Percentiles rank a stretch among this genome's conserved stretches.
These are phyloP conservation scores for Percina caprodes DNA, from an alignment of 2,113 vertebrate genomes.

Conservation along the genomic window DNA sequence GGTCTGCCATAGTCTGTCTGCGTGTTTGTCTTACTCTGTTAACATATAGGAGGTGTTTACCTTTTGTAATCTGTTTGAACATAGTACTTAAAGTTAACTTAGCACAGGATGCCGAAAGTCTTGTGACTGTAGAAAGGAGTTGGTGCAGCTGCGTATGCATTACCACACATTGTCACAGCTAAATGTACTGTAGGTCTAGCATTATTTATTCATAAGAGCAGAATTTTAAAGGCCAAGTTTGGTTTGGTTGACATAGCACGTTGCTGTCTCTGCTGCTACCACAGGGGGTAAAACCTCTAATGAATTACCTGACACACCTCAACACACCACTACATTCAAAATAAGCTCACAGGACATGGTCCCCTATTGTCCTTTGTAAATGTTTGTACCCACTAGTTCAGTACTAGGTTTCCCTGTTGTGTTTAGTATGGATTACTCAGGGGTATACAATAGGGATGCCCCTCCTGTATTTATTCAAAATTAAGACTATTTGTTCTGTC, in stretches of 20 bases:
- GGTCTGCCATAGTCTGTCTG: neutral
- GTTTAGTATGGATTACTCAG: neutral
- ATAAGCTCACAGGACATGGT: conserved; percentile 9
- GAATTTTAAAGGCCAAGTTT: neutral
- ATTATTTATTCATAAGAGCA: neutral
- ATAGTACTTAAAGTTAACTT: neutral
- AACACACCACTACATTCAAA: neutral
- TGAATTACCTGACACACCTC: conserved; percentile 1
- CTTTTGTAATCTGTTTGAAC: neutral
- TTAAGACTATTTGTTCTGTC: neutral
- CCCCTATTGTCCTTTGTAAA: neutral
- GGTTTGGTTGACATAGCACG: conserved; percentile 36
- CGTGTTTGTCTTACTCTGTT: conserved; percentile 13
- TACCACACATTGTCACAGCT: neutral
- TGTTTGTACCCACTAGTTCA: neutral
- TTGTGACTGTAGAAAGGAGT: neutral
- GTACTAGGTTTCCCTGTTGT: neutral
- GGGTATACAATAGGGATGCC: neutral
- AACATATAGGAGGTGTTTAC: conserved; percentile 37
- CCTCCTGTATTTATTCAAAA: neutral
- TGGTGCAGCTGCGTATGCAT: neutral
- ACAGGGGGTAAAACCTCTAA: conserved; percentile 11
- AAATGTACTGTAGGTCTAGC: neutral
- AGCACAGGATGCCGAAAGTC: neutral
- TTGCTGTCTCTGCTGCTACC: conserved; percentile 15